Evolutionary conservation across 1,140 invertebrate species (phyloP).

Genomic region (Acromyrmex charruanus): DNA sequence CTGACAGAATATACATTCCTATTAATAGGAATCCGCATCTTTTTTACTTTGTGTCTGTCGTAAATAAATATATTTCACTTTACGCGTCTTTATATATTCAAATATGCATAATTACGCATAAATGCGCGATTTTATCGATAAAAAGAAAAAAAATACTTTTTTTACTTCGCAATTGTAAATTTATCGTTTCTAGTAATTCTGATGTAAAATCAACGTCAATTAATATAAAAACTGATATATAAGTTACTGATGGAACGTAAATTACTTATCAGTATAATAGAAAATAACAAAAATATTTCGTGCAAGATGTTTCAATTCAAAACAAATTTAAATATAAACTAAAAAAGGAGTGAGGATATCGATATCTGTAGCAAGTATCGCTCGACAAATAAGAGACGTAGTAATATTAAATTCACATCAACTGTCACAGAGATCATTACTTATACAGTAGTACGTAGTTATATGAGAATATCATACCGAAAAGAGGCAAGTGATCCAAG

Average conservation of each 20-base stretch:
- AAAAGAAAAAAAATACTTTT: background rate
- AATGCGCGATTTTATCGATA: too few relatives aligned
- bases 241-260: conserved; percentile 5
- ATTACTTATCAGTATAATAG: conserved; percentile 4
- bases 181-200: background rate
- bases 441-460: conserved; percentile 65
- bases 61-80: too few relatives aligned
- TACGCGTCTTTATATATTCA: background rate
- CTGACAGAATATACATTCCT: background rate
- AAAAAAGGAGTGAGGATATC: background rate
- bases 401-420: conserved; percentile 58
- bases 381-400: conserved; percentile 26
- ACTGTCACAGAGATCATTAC: conserved; percentile 48
- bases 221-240: conserved; percentile 1
- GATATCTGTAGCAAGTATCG: conserved; percentile 15
- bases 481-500: conserved; percentile 85
- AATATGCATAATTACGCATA: background rate
- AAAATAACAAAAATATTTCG: conserved; percentile 14
- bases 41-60: background rate
- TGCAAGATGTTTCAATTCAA: conserved; percentile 1
- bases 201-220: conserved; percentile 11
- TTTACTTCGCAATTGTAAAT: background rate
- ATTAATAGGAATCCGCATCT: background rate
- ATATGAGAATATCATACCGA: conserved; percentile 84
- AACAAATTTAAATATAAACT: conserved; percentile 10